phyloP scores from a whole-genome alignment of 92 coral and sea anemone genomes.

The Phenganax marumi region DNA sequence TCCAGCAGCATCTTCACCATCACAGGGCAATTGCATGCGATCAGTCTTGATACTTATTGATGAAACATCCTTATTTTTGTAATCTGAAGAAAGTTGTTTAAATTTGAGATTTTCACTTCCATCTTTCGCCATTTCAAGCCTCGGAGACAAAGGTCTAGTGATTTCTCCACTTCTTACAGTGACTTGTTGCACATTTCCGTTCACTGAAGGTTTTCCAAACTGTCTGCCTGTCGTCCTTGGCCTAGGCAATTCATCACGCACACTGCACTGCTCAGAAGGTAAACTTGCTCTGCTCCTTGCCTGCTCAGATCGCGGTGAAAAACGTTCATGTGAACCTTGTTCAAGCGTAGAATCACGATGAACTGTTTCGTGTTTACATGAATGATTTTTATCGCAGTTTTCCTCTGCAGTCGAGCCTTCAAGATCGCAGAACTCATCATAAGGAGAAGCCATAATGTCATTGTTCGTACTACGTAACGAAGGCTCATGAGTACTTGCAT shows the following conservation, averaged over 20 bases:
- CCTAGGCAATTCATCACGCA: background rate
- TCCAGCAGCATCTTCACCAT: constrained; percentile 23
- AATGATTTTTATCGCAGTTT: constrained; percentile 1
- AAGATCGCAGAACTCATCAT: background rate
- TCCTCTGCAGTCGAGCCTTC: background rate
- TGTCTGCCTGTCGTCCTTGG: background rate
- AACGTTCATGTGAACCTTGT: constrained; percentile 14
- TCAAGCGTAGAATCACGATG: background rate
- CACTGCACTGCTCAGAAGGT: background rate
- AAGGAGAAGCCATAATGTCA: background rate
- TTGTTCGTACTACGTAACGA: constrained; percentile 11
- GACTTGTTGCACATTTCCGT: constrained; percentile 25
- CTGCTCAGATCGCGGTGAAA: background rate
- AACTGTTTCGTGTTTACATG: background rate
- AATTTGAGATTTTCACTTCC: constrained; percentile 2
- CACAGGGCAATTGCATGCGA: constrained; percentile 13
- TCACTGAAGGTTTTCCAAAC: background rate
- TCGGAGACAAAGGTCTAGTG: constrained; percentile 31
- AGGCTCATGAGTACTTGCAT: background rate
- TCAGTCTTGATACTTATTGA: constrained; percentile 22
- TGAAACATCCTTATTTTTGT: constrained; percentile 22
- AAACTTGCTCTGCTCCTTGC: constrained; percentile 15
- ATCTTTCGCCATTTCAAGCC: constrained; percentile 20
- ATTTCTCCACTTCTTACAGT: constrained; percentile 28
- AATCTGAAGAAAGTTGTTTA: constrained; percentile 25